Evolutionary conservation across 30 jellyfish, hydroid and myxozoan genomes (phyloP), one percentile per base, ranked within the genome.

Genomic region (Aurelia aurita): DNA sequence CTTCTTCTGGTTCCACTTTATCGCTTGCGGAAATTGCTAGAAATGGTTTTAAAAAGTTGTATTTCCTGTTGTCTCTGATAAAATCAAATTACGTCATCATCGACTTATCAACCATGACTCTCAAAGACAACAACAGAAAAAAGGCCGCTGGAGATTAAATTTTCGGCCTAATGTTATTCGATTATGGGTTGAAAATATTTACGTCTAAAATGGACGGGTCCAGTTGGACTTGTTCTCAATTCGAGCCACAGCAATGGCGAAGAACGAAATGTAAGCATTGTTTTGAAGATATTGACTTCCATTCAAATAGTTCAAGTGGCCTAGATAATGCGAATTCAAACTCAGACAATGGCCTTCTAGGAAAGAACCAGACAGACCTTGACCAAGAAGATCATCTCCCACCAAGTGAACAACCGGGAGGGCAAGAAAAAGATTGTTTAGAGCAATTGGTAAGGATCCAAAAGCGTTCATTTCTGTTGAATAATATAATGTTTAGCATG

Each of bases 221-320:
- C 67, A 72, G 62, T 13, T 84, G 77, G 75, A 64, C 78, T 3
- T 93, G 98, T 64, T 73, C 72, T 13, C 53, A 49, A 23, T 93
- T 93, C 60, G 88, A 79, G 72, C 96, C 98, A 2, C 98, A 93
- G 73, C 80, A 82, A 54, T 93, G 98, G 98, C 97, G 98, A 21
- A 81, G 78, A 79, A 82, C 82, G n/a, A 93, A 87, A 77, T 93
- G 98, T 57, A 87, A 93, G 80, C 66, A 70, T 19, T 93, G 98
- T 74, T 93, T 93, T 82, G 88, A 79, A 28, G 97, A 62, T 47
- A 61, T 86, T 51, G 47, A 80, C 60, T 19, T 18, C 57, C 49
- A 63, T 22, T 22, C 29, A 39, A 28, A 70, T 13, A 11, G 29
- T 14, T 21, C 61, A 32, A n/a, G 25, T 66, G 25, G 51, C 78